Conservation (phyloP, 2,797 vertebrate species). For the Cossypha heuglini region DNA sequence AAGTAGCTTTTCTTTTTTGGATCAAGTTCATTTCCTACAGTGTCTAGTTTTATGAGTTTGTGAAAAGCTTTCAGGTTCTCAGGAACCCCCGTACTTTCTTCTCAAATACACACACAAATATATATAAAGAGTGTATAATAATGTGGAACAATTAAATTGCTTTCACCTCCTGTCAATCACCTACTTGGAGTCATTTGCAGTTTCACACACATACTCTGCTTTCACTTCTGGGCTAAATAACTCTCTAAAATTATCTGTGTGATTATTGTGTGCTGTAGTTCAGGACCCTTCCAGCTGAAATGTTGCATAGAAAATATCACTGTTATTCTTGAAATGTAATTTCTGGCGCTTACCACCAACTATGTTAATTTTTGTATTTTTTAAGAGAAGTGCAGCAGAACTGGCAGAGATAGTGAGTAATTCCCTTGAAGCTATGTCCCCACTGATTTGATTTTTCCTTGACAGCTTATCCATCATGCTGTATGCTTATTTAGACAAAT, state of each 20-base stretch:
- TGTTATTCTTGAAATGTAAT: slow-evolving; percentile 20
- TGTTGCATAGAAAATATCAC: slow-evolving; percentile 20
- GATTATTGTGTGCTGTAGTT: not conserved
- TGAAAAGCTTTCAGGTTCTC: slow-evolving; percentile 33
- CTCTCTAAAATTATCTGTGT: not conserved
- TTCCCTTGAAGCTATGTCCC: slow-evolving; percentile 68
- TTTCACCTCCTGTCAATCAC: not conserved
- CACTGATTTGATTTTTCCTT: slow-evolving; percentile 65
- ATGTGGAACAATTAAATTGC: not conserved
- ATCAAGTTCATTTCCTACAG: slow-evolving; percentile 56
- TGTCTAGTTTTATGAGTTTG: slow-evolving; percentile 53
- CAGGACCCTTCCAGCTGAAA: slow-evolving; percentile 28
- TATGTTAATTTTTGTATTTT: slow-evolving; percentile 58
- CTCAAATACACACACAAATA: not conserved
- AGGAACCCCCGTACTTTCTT: not conserved
- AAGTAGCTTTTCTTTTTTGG: slow-evolving; percentile 66
- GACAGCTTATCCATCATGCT: slow-evolving; percentile 71
- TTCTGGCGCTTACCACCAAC: slow-evolving; percentile 34
- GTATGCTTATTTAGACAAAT: slow-evolving; percentile 72
- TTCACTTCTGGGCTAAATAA: slow-evolving; percentile 2
- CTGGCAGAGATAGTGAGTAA: slow-evolving; percentile 52
- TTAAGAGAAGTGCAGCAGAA: slow-evolving; percentile 36
- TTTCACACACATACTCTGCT: not conserved
- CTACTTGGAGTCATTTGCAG: not conserved
- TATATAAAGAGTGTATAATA: not conserved